Conservation (phyloP, 2,888 invertebrate species). For the Sepiola atlantica region DNA sequence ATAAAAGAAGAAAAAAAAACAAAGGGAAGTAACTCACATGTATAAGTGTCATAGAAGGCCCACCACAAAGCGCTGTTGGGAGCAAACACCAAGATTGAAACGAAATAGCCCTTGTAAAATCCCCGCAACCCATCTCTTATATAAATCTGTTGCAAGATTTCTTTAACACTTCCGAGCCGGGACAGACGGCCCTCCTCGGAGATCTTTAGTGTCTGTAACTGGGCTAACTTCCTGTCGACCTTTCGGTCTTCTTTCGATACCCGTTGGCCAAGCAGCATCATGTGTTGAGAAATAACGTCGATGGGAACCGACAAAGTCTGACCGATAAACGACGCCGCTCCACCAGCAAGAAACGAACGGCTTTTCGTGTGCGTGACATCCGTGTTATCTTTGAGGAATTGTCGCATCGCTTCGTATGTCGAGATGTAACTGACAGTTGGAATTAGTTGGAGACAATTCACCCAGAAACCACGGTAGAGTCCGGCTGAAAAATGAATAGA, state of each 20-base stretch:
- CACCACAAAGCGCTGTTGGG: slow-evolving; percentile 99
- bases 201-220: slow-evolving; percentile 56
- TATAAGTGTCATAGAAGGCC: slow-evolving; percentile 94
- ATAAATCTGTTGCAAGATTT: slow-evolving; percentile 85
- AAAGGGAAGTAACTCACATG: slow-evolving; percentile 81
- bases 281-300: slow-evolving; percentile 95
- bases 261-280: slow-evolving; percentile 88
- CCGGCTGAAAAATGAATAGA: slow-evolving; percentile 76
- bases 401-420: slow-evolving; percentile 92
- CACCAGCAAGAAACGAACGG: slow-evolving; percentile 84
- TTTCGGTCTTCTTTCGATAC: slow-evolving; percentile 40
- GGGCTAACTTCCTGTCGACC: slow-evolving; percentile 50
- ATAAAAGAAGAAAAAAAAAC: background rate
- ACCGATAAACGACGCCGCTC: slow-evolving; percentile 91
- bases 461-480: slow-evolving; percentile 95
- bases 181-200: slow-evolving; percentile 52
- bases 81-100: slow-evolving; percentile 93
- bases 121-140: slow-evolving; percentile 87
- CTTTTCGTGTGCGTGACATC: slow-evolving; percentile 75
- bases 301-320: slow-evolving; percentile 97
- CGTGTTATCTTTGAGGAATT: slow-evolving; percentile 83
- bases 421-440: slow-evolving; percentile 83
- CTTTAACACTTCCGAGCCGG: slow-evolving; percentile 62
- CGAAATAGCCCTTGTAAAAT: slow-evolving; percentile 94
- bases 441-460: slow-evolving; percentile 86